Evolutionary conservation across 2,113 vertebrate species (phyloP).

Genomic region (Lamprotornis superbus): DNA sequence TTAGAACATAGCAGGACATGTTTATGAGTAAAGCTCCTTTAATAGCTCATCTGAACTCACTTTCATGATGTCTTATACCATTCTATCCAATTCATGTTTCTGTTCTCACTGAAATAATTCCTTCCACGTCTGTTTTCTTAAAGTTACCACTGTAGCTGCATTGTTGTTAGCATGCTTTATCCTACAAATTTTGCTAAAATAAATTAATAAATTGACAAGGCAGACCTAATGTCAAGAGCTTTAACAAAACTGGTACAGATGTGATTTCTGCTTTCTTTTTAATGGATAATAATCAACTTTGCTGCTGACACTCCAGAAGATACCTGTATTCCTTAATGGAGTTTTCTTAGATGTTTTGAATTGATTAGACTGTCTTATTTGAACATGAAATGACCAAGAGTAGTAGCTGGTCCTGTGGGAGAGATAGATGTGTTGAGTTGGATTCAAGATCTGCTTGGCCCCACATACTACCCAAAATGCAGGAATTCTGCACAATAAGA

Average conservation of each 20-base stretch:
- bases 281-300: background rate
- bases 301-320: background rate
- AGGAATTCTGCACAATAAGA: background rate
- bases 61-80: conserved; percentile 57
- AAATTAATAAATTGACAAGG: background rate
- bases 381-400: background rate
- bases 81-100: conserved; percentile 57
- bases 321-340: background rate
- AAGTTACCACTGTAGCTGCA: background rate
- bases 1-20: conserved; percentile 63
- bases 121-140: conserved; percentile 25
- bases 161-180: background rate
- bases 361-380: background rate
- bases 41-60: conserved; percentile 61
- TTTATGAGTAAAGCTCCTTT: conserved; percentile 68
- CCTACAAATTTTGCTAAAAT: background rate
- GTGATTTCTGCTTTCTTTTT: background rate
- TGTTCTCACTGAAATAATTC: conserved; percentile 39
- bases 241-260: background rate
- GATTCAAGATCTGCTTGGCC: background rate
- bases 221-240: background rate
- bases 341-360: background rate
- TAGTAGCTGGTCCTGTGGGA: background rate
- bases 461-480: background rate
- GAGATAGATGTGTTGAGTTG: background rate